Evolutionary conservation across 2,888 invertebrate species (phyloP), one percentile per base, ranked within the genome.

Genomic region (Phorcus lineatus): DNA sequence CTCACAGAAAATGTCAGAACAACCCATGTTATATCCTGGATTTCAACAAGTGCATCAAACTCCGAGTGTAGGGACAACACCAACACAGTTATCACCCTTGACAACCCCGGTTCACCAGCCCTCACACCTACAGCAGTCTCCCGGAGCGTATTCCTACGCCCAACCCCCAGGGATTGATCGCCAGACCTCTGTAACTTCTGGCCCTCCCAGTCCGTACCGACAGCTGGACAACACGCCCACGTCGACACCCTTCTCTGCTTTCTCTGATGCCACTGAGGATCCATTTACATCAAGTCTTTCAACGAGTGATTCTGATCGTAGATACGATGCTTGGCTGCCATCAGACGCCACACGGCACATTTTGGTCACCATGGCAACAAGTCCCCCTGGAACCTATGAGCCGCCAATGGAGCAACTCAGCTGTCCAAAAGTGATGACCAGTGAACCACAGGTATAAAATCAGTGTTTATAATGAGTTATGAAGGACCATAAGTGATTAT

Each of bases 341-440:
- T 96, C 95, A 81, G 96, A 96, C 85, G 95, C 95, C 87, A 96
- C 97, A 0, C 94, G 95, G 84, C 95, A 95, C 88, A 95, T 89
- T 16, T 93, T 91, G 77, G 87, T 89, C 47, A 92, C 94, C 19
- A 94, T 95, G 86, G 94, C 95, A 9, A 96, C 96, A 0, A 95
- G 96, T 67, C 94, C 95, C 0, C 95, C 95, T 66, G 96, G 96
- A 0, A 95, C 95, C 0, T 96, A 95, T 90, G 95, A 95, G 86
- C 95, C 96, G 0, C 96, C 96, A 77, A 94, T 95, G 86, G 96
- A 96, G 83, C 94, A 95, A 11, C 94, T 98, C 0, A 97, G 97
- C 0, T 96, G 96, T 95, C 98, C 98, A 9, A 97, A 97, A 4
- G 94, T 98, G 74, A 94, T 96, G 19, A 94, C 96, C 4, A 96